A percentile compares a stretch with the other conserved stretches of the same genome.
Conservation (phyloP, 2,113 vertebrate genomes). For the Macaca nemestrina region DNA sequence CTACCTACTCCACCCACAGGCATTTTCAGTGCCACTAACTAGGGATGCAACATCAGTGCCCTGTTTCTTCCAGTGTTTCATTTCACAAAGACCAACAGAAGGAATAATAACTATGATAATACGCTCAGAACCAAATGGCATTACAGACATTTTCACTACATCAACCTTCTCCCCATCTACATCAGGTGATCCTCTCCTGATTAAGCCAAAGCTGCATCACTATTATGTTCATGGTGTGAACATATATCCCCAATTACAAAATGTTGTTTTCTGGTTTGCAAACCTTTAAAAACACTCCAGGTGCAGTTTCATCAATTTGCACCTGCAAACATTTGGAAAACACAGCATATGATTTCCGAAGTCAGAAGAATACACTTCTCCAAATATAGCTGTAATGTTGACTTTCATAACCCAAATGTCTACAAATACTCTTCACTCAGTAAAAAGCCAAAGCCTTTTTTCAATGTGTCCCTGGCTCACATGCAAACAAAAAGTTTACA, state of each 20-base stretch:
- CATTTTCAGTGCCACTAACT: not conserved
- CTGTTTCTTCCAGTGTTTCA: not conserved
- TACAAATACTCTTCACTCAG: not conserved
- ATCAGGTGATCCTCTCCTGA: not conserved
- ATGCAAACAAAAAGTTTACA: not conserved
- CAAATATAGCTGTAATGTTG: conserved; percentile 54
- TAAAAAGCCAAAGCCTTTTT: not conserved
- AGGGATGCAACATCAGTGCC: not conserved
- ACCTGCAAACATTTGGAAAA: conserved; percentile 59
- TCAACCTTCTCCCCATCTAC: not conserved
- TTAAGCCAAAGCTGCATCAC: not conserved
- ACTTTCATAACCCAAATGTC: conserved; percentile 22
- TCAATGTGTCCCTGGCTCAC: not conserved
- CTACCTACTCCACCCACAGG: not conserved
- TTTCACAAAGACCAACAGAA: not conserved
- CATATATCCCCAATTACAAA: conserved; percentile 13
- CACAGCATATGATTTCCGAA: not conserved
- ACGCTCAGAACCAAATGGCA: not conserved
- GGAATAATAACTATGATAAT: not conserved
- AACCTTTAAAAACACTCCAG: conserved; percentile 55
- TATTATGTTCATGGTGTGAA: not conserved
- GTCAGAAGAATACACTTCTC: conserved; percentile 44
- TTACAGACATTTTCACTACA: not conserved
- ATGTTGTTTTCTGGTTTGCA: conserved; percentile 44
- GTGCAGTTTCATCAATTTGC: conserved; percentile 48